A percentile compares a stretch with the other conserved stretches of the same genome.
Evolutionary conservation across 1,140 invertebrate species (phyloP).

Genomic region (Cydia strobilella): DNA sequence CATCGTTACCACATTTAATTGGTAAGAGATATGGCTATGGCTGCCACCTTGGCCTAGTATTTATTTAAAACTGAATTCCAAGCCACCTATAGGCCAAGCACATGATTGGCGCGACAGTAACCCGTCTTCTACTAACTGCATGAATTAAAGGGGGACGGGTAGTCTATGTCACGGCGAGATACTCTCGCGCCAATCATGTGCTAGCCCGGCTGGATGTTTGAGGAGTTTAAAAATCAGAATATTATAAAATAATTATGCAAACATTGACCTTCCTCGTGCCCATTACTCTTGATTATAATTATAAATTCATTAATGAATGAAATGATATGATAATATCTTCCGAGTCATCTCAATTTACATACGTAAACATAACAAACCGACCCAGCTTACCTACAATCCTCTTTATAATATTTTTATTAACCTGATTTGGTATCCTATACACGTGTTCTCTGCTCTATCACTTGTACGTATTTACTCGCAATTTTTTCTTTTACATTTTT

Average conservation of each 20-base stretch:
- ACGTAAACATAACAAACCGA: slow-evolving; percentile 4
- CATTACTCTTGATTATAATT: slow-evolving; percentile 23
- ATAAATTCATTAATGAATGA: slow-evolving; percentile 27
- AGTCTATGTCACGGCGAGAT: too few relatives aligned
- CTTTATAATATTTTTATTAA: not conserved
- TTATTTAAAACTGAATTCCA: not conserved
- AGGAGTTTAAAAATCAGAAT: not conserved
- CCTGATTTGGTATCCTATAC: not conserved
- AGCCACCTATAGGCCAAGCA: too few relatives aligned
- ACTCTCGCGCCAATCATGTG: too few relatives aligned
- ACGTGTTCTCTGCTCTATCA: too few relatives aligned
- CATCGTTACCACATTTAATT: slow-evolving; percentile 3
- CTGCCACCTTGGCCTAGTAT: slow-evolving; percentile 19
- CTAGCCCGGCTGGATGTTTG: too few relatives aligned
- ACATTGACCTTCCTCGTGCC: slow-evolving; percentile 3
- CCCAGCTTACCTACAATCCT: not conserved
- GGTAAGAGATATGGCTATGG: not conserved
- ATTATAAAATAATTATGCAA: slow-evolving; percentile 26
- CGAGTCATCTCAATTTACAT: slow-evolving; percentile 6
- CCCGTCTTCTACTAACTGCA: too few relatives aligned
- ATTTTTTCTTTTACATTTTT: too few relatives aligned
- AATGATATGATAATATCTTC: slow-evolving; percentile 19
- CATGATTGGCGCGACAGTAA: too few relatives aligned
- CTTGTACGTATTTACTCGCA: too few relatives aligned
- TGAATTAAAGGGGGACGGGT: too few relatives aligned